Conservation (phyloP, 2,797 vertebrate genomes). For the Lemur catta region DNA sequence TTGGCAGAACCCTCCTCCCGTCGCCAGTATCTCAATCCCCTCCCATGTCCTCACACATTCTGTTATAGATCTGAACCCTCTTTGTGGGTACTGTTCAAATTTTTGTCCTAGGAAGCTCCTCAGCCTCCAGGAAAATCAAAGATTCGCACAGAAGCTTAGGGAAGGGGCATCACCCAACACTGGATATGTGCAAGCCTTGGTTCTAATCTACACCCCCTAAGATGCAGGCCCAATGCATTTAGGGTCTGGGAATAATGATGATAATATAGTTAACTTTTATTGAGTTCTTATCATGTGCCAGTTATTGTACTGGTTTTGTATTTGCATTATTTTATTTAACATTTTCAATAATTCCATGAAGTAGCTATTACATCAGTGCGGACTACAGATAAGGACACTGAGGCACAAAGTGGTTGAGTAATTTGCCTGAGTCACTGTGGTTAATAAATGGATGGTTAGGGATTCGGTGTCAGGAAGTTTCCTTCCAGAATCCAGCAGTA, state of each 20-base stretch:
- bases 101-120: background rate
- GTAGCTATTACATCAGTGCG: background rate
- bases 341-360: background rate
- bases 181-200: background rate
- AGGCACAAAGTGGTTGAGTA: background rate
- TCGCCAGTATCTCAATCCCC: background rate
- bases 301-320: background rate
- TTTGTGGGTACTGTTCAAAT: background rate
- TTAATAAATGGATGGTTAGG: background rate
- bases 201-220: background rate
- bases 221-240: background rate
- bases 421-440: background rate
- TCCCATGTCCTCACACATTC: background rate
- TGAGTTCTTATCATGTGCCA: background rate
- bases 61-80: background rate
- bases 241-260: background rate
- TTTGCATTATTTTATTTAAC: background rate
- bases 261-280: background rate
- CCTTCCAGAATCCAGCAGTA: background rate
- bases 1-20: background rate
- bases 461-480: background rate
- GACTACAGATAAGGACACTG: background rate
- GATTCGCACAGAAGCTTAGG: background rate
- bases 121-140: background rate
- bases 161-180: rapidly evolving